Conservation (phyloP, 2,888 invertebrate species). For the Cryptocheilus praepositus region DNA sequence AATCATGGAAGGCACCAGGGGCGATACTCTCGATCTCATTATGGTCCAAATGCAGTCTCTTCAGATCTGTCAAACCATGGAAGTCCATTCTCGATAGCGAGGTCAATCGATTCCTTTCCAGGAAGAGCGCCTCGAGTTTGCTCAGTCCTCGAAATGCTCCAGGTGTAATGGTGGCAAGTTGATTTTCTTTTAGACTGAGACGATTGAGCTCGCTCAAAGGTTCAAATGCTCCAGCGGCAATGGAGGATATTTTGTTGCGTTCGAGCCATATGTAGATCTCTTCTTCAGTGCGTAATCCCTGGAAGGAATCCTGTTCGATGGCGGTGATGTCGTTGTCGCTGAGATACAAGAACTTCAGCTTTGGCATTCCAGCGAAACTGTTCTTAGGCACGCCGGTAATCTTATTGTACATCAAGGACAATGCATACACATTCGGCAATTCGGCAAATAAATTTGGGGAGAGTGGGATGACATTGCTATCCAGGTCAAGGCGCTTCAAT, state of each 20-base stretch:
- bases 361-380: conserved; percentile 70
- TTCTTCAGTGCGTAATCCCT: conserved; percentile 26
- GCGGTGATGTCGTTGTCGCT: conserved; percentile 68
- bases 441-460: conserved; percentile 70
- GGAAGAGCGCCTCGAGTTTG: conserved; percentile 67
- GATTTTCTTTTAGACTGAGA: conserved; percentile 73
- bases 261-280: conserved; percentile 67
- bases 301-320: conserved; percentile 58
- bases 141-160: conserved; percentile 62
- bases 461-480: conserved; percentile 51
- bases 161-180: conserved; percentile 65
- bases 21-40: conserved; percentile 71
- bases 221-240: conserved; percentile 69
- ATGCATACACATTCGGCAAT: conserved; percentile 67
- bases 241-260: conserved; percentile 69
- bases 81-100: conserved; percentile 70
- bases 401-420: conserved; percentile 70
- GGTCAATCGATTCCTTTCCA: conserved; percentile 71
- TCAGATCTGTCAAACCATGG: conserved; percentile 67
- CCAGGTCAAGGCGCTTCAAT: conserved; percentile 38
- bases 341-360: conserved; percentile 72
- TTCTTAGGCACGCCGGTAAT: conserved; percentile 69
- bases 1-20: conserved; percentile 71
- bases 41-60: conserved; percentile 69
- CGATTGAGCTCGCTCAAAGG: conserved; percentile 64